Percentiles rank a stretch among this genome's conserved stretches.
Conservation (phyloP, 2,888 invertebrate genomes). For the Hirtodrosophila histrioides region DNA sequence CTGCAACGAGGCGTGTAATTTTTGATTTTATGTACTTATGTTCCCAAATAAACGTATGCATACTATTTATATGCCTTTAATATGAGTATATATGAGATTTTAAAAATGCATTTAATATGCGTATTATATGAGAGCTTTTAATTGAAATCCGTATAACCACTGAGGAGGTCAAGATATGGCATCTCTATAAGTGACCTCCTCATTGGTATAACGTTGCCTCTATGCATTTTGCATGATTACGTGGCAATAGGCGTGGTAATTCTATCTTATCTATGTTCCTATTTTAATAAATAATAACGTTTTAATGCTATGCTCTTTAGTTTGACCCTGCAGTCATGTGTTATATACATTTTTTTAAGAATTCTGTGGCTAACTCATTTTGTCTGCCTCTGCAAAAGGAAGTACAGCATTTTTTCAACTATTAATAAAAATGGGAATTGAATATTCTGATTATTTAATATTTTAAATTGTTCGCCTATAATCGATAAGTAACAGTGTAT, state of each 20-base stretch:
- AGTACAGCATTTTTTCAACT: too few species aligned
- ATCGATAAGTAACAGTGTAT: conserved; percentile 16
- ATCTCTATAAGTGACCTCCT: too few species aligned
- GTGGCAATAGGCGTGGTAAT: neutral
- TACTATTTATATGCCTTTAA: conserved; percentile 47
- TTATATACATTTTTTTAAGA: too few species aligned
- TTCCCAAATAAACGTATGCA: conserved; percentile 55
- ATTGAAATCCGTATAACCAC: conserved; percentile 3
- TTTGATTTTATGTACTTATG: conserved; percentile 57
- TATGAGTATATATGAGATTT: conserved; percentile 31
- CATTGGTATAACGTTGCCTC: neutral
- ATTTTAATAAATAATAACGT: conserved; percentile 1
- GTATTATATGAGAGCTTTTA: conserved; percentile 32
- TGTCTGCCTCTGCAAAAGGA: too few species aligned
- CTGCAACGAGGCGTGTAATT: conserved; percentile 49
- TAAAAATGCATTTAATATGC: conserved; percentile 22
- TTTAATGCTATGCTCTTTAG: neutral
- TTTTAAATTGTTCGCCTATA: neutral
- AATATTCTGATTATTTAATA: neutral
- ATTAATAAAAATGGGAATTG: too few species aligned
- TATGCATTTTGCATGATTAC: conserved; percentile 15
- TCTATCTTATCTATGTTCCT: conserved; percentile 19
- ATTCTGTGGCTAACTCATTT: too few species aligned
- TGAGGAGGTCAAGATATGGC: too few species aligned
- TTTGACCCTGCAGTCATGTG: neutral